These are phyloP conservation scores for Sandelia bainsii DNA, from an alignment of 2,797 vertebrate genomes.

Conservation along the genomic window DNA sequence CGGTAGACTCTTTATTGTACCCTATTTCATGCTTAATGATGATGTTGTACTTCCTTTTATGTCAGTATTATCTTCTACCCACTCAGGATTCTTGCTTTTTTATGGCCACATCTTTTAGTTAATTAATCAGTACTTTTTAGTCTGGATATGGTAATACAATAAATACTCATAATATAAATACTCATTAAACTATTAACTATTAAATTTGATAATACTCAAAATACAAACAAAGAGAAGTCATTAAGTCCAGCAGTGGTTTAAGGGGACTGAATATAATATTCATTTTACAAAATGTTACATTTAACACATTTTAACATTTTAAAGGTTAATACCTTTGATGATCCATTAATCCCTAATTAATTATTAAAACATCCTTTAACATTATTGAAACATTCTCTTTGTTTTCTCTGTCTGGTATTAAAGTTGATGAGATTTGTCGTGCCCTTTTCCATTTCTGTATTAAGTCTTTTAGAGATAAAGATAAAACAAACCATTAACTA, in stretches of 20 bases:
- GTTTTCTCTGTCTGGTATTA: neutral
- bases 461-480: no score
- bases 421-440: neutral
- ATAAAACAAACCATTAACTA: no score
- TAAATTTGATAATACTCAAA: no score
- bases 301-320: neutral
- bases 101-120: neutral
- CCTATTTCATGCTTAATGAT: constrained; percentile 26
- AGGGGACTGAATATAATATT: no score
- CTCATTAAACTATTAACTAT: neutral
- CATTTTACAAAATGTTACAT: neutral
- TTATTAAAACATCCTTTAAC: no score
- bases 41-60: neutral
- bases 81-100: constrained; percentile 11
- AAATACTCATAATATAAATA: neutral
- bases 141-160: neutral
- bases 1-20: constrained; percentile 46
- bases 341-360: neutral
- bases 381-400: neutral
- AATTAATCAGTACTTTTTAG: neutral
- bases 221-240: no score
- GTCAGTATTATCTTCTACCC: constrained; percentile 5
- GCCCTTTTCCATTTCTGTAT: neutral
- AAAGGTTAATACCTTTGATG: neutral
- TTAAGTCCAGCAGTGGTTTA: neutral